Base-by-base conservation (phyloP, 2,797 vertebrate species). In the Bradypodion pumilum region DNA sequence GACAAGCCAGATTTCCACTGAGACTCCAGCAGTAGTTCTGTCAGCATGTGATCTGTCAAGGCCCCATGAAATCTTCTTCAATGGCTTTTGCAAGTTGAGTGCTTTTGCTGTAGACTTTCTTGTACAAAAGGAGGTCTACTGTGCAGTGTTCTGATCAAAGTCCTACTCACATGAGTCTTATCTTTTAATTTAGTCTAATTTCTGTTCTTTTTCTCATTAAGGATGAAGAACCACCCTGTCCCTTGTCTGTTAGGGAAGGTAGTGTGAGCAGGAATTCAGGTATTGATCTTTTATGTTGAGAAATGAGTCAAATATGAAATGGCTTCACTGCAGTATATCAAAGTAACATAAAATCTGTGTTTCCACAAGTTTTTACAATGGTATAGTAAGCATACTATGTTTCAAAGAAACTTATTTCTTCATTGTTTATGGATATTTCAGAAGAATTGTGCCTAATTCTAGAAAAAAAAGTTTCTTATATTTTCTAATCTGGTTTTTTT, bases 61-160 rank as follows among this genome's bases (percentile, higher is more conserved):
- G 74, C 79, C 84, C 79, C 84, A 81, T 81, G 84, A 77, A 81
- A 81, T 66, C 79, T 77, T 77, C 79, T 85, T 85, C 84, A 85
- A 85, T 85, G 65, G 84, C 74, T 85, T 85, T 85, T 85, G 74
- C 77, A 42, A 77, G 65, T 81, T 70, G 49, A 81, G 79, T 85
- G 65, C 84, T 81, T 85, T 81, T 70, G 76, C 49, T 52, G 84
- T 81, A 63, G 79, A 63, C 79, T 81, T 65, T 9, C 65, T 85
- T 69, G 66, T 77, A 81, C 42, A 77, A 85, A 81, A 85, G 65
- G 49, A 69, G 63, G 62, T 40, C 65, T 40, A 76, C 73, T 76
- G 62, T 60, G 65, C 52, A 52, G 49, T 60, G 84, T 70, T 85
- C 81, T 85, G 78, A 85, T 85, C 84, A 81, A 85, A 85, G 76